Evolutionary conservation across 92 coral and sea anemone species (phyloP).

Genomic region (Bergia sp.): DNA sequence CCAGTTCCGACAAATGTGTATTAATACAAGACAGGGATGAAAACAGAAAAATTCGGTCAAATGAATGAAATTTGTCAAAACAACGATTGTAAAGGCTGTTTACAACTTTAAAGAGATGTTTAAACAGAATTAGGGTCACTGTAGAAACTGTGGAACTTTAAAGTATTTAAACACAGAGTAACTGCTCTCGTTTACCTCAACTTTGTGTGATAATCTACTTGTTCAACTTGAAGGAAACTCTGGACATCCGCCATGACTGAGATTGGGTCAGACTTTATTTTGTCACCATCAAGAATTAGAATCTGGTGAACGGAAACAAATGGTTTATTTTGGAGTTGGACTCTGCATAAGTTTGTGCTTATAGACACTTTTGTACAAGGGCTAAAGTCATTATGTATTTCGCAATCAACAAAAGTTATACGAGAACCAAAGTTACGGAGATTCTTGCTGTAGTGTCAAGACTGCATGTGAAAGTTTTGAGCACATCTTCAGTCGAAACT

Average conservation of each 20-base stretch:
- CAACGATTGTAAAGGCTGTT: too few species aligned
- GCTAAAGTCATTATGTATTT: neutral
- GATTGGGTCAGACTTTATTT: conserved; percentile 74
- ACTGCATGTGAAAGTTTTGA: neutral
- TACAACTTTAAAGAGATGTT: too few species aligned
- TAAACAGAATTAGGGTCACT: too few species aligned
- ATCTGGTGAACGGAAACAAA: conserved; percentile 57
- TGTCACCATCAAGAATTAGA: conserved; percentile 84
- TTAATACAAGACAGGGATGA: too few species aligned
- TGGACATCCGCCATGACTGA: conserved; percentile 91
- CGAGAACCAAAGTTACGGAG: too few species aligned
- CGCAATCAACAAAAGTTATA: neutral
- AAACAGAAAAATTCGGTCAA: too few species aligned
- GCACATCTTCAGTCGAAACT: too few species aligned
- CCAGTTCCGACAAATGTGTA: too few species aligned
- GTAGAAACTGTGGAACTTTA: neutral
- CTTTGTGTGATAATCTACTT: conserved; percentile 78
- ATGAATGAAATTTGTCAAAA: too few species aligned
- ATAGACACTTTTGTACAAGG: neutral
- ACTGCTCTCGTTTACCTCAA: conserved; percentile 56
- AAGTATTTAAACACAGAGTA: neutral
- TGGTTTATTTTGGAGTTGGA: neutral
- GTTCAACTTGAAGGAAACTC: conserved; percentile 72
- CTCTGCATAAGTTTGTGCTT: neutral
- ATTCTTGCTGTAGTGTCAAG: neutral